Conservation (phyloP, 2,113 vertebrate species). For the Pionites leucogaster region DNA sequence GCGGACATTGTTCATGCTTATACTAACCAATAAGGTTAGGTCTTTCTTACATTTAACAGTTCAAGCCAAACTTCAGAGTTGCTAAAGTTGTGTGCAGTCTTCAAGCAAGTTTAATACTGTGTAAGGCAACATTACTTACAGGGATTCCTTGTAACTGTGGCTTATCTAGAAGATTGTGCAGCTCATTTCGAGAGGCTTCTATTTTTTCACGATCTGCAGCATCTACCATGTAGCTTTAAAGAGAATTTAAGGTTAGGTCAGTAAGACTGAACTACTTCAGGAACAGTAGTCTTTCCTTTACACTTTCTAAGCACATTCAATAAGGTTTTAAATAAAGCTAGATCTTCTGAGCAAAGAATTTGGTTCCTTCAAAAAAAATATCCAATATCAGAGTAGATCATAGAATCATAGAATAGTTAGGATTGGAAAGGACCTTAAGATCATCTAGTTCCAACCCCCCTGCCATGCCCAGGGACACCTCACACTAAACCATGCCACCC, state of each 20-base stretch:
- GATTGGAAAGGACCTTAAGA: too few species aligned
- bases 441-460: too few species aligned
- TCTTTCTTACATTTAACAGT: not conserved
- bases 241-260: conserved; percentile 33
- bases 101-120: not conserved
- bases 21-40: not conserved
- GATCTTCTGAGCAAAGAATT: not conserved
- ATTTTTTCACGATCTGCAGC: conserved; percentile 97
- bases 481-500: too few species aligned
- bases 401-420: too few species aligned
- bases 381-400: not conserved
- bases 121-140: conserved; percentile 77
- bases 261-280: not conserved
- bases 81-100: not conserved
- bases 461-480: too few species aligned
- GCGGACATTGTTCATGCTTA: not conserved
- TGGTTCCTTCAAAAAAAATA: not conserved
- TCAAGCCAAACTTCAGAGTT: not conserved
- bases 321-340: not conserved
- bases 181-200: conserved; percentile 96
- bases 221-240: conserved; percentile 96
- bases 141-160: conserved; percentile 98
- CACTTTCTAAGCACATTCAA: not conserved
- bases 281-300: not conserved
- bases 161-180: conserved; percentile 98